Base-by-base conservation (phyloP, 2,113 vertebrate species). In the Campylomormyrus numenius region DNA sequence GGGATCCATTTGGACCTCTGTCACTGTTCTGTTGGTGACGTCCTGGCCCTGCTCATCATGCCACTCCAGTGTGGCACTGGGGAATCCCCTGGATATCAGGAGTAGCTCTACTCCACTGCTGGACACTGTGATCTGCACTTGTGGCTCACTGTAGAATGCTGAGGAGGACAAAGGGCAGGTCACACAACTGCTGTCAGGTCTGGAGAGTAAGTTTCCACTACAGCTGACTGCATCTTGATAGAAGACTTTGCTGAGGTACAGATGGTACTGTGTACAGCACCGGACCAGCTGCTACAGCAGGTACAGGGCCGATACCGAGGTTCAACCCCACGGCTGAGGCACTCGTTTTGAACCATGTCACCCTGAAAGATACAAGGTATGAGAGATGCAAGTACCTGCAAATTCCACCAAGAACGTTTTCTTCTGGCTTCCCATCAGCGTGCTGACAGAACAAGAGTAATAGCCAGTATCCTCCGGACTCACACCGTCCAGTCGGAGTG, bases 381-480 rank as follows among this genome's bases (percentile, higher is more conserved):
- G 24, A 83, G 42, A 24, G 49, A 53, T 48, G 56, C 50, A 1
- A n/a, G 66, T 93, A 94, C 93, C 93, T 93, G 91, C 91, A 89
- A 93, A 85, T 46, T 90, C 90, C 9, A 94, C 31, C 10, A 0
- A 0, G 35, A 94, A 92, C 31, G 89, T 93, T 77, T 92, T 94
- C 89, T 56, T 93, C 88, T 93, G 91, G 45, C 85, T 92, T 77
- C 93, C 93, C 31, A 85, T 52, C 48, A 83, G 52, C 0, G 91
- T 93, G 91, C 91, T 93, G 56, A 94, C 49, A 6, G 89, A 91
- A 86, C 93, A 94, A 53, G 90, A 90, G 90, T 94, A 94, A 3
- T 90, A 7, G 1, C 93, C 94, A 2, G 62, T 42, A 1, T 94
- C 93, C 35, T 91, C 90, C 2, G 87, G 83, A 50, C 46, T 89